These are phyloP conservation scores for Bugulina stolonifera DNA, from an alignment of 2,888 invertebrate species.

Conservation along the genomic window DNA sequence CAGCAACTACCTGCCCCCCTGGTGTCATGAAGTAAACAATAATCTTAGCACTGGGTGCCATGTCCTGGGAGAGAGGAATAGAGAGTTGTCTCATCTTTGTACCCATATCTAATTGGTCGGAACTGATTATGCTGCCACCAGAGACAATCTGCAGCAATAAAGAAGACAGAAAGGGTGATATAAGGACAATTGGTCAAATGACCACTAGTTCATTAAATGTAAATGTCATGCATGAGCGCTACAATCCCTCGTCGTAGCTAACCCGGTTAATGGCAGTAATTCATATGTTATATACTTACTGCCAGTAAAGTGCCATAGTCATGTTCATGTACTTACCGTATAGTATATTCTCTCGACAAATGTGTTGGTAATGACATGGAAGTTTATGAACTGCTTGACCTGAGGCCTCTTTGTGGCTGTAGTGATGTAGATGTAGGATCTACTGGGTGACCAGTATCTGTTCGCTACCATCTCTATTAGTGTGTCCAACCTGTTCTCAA, in stretches of 20 bases:
- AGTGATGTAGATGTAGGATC: constrained; percentile 73
- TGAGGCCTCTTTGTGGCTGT: constrained; percentile 75
- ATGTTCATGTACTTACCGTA: constrained; percentile 60
- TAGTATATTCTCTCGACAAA: constrained; percentile 81
- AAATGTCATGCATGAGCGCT: too few species aligned
- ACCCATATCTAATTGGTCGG: constrained; percentile 72
- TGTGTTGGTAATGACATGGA: constrained; percentile 84
- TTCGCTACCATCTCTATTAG: background rate
- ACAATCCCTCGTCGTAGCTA: too few species aligned
- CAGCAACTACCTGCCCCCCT: constrained; percentile 76
- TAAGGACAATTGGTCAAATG: too few species aligned
- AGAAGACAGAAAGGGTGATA: too few species aligned
- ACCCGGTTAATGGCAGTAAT: too few species aligned
- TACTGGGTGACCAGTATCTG: constrained; percentile 60
- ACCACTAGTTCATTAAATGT: too few species aligned
- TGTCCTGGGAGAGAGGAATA: constrained; percentile 55
- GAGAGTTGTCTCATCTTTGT: constrained; percentile 49
- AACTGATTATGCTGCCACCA: constrained; percentile 77
- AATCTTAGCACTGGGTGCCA: constrained; percentile 78
- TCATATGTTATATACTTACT: too few species aligned
- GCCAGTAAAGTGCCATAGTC: too few species aligned
- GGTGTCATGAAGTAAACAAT: constrained; percentile 71
- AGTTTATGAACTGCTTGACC: constrained; percentile 85
- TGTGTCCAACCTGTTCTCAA: background rate
- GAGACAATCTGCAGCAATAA: constrained; percentile 70